Conservation (phyloP, 2,113 vertebrate genomes). For the Marcusenius ussheri region DNA sequence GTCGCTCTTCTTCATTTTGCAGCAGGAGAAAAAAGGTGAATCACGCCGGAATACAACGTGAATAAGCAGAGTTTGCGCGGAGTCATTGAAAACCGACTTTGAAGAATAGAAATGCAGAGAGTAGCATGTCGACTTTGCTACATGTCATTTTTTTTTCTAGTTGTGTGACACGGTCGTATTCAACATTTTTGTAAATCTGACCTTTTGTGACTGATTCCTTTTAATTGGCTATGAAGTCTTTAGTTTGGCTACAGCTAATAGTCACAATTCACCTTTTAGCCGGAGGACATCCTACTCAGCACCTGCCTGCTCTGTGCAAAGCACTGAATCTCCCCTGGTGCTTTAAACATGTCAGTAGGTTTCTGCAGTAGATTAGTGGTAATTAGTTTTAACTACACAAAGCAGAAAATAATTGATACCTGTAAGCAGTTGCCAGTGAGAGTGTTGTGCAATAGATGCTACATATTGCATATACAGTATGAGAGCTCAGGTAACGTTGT, state of each 20-base stretch:
- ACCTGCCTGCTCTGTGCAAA: background rate
- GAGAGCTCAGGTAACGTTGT: background rate
- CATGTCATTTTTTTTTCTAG: background rate
- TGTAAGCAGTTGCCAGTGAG: background rate
- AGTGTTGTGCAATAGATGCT: background rate
- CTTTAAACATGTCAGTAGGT: background rate
- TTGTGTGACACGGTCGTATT: background rate
- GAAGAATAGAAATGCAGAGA: background rate
- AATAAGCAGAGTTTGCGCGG: background rate
- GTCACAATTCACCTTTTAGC: background rate
- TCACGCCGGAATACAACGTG: too few species aligned
- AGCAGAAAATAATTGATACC: background rate
- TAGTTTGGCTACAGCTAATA: background rate
- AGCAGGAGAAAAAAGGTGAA: background rate
- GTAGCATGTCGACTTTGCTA: background rate
- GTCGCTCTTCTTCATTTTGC: background rate
- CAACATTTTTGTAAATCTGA: background rate
- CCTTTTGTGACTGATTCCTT: background rate
- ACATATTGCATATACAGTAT: background rate
- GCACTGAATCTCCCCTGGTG: background rate
- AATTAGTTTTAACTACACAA: background rate
- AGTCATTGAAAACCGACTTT: background rate
- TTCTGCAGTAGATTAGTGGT: background rate
- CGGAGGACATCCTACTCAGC: background rate
- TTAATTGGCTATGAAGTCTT: background rate